Percentiles rank a stretch among this genome's conserved stretches.
These are phyloP conservation scores for Brachionus asplanchnoidis DNA, from an alignment of 1,140 invertebrate species.

Conservation along the genomic window DNA sequence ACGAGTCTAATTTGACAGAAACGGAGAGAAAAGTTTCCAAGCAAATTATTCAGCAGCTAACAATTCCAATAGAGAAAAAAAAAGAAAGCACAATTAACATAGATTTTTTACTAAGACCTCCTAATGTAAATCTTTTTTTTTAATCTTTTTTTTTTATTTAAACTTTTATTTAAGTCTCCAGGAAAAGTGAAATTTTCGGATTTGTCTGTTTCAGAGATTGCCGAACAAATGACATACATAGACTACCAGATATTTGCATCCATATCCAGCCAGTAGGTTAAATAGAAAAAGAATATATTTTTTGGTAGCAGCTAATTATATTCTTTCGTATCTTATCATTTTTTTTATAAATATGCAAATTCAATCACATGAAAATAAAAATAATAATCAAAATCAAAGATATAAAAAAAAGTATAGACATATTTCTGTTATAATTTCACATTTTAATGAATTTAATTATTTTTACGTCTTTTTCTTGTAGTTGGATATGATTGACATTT, in stretches of 20 bases:
- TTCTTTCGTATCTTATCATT: too few relatives aligned
- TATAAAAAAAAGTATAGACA: too few relatives aligned
- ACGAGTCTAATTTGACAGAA: conserved; percentile 15
- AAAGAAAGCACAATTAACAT: conserved; percentile 63
- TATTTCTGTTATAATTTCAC: too few relatives aligned
- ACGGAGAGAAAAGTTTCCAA: conserved; percentile 27
- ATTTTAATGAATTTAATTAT: too few relatives aligned
- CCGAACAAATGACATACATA: conserved; percentile 85
- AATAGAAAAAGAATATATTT: too few relatives aligned
- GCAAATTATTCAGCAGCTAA: conserved; percentile 27
- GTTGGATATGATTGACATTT: too few relatives aligned
- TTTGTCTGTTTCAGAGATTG: conserved; percentile 81
- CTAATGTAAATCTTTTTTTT: not conserved
- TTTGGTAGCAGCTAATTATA: too few relatives aligned
- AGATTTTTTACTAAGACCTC: conserved; percentile 65
- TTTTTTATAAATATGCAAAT: too few relatives aligned
- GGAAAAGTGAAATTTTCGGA: conserved; percentile 72
- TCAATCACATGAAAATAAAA: too few relatives aligned
- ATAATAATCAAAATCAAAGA: too few relatives aligned
- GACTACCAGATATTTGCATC: conserved; percentile 86
- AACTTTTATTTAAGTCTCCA: conserved; percentile 62
- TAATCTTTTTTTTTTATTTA: not conserved
- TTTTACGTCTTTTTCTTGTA: too few relatives aligned
- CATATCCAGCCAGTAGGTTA: conserved; percentile 80
- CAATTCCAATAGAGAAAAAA: conserved; percentile 23